Percentiles rank a stretch among this genome's conserved stretches.
Evolutionary conservation across 1,140 invertebrate species (phyloP).

Genomic region (Drosophila quadrilineata): DNA sequence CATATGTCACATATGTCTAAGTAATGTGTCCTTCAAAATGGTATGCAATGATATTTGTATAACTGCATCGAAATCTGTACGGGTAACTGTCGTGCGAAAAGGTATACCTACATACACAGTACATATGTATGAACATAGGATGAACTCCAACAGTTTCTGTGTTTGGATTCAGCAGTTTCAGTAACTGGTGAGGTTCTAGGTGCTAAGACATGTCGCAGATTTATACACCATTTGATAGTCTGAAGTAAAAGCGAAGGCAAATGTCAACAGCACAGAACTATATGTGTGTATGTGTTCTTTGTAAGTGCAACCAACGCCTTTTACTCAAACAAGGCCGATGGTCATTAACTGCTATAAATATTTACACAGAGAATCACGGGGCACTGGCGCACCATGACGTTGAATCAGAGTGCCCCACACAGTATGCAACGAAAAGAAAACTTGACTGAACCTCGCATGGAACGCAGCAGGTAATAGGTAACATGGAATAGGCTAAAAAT

Average conservation of each 20-base stretch:
- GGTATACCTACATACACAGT: too few relatives aligned
- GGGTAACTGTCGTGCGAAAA: too few relatives aligned
- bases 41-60: too few relatives aligned
- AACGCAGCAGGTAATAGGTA: too few relatives aligned
- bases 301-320: not conserved
- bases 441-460: constrained; percentile 11
- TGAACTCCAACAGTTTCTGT: constrained; percentile 5
- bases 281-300: not conserved
- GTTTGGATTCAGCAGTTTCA: constrained; percentile 8
- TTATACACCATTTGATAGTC: constrained; percentile 40
- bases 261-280: constrained; percentile 50
- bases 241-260: constrained; percentile 48
- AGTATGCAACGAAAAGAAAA: constrained; percentile 50
- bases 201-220: constrained; percentile 45
- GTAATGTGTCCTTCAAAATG: too few relatives aligned
- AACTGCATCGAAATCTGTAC: too few relatives aligned
- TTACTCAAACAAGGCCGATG: constrained; percentile 32
- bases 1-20: too few relatives aligned
- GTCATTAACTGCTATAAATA: constrained; percentile 75
- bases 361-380: constrained; percentile 63
- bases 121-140: too few relatives aligned
- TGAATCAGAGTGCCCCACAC: constrained; percentile 55
- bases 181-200: constrained; percentile 30
- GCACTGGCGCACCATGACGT: constrained; percentile 53
- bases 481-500: too few relatives aligned